phyloP scores from a whole-genome alignment of 1,140 invertebrate genomes.

The Parasteatoda tepidariorum region DNA sequence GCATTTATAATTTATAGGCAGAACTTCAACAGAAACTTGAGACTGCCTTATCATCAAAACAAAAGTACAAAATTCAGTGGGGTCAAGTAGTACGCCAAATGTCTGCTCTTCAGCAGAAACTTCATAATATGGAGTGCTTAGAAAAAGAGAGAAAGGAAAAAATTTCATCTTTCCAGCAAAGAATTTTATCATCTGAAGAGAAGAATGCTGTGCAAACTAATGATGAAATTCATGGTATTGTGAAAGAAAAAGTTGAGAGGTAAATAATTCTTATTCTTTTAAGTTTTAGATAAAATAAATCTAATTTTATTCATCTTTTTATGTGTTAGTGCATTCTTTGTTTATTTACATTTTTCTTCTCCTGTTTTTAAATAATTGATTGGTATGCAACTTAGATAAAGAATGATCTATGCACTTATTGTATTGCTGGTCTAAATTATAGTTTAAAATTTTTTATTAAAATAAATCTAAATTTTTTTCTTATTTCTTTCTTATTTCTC shows the following conservation, averaged over 20 bases:
- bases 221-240: constrained; percentile 26
- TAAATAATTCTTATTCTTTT: no score
- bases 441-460: no score
- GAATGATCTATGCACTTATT: no score
- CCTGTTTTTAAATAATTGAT: no score
- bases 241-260: constrained; percentile 48
- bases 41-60: constrained; percentile 40
- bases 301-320: no score
- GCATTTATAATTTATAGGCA: constrained; percentile 7
- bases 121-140: constrained; percentile 40
- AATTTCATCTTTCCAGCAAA: constrained; percentile 17
- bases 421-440: no score
- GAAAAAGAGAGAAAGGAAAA: constrained; percentile 39
- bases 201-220: constrained; percentile 23
- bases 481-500: no score
- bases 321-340: neutral
- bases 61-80: constrained; percentile 54
- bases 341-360: no score
- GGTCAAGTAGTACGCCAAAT: constrained; percentile 39
- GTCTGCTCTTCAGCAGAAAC: constrained; percentile 31
- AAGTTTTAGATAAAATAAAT: neutral
- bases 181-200: constrained; percentile 19
- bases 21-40: constrained; percentile 52
- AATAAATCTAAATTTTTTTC: no score
- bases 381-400: no score